Evolutionary conservation across 2,113 vertebrate genomes (phyloP).

Genomic region (Dermatemys mawii): DNA sequence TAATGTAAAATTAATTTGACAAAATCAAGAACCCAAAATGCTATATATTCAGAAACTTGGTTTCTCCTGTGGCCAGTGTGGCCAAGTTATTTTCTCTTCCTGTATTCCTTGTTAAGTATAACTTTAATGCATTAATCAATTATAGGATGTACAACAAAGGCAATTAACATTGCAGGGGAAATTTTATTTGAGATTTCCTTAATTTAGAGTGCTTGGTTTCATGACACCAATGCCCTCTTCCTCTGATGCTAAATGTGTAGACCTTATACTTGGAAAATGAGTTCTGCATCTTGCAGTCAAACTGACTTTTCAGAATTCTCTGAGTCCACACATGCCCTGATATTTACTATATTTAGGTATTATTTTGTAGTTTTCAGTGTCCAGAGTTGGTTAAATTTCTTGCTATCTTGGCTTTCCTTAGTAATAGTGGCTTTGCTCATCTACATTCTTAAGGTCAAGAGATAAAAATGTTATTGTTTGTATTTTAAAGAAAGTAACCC

Average conservation of each 20-base stretch:
- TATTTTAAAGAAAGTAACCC: neutral
- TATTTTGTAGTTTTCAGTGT: neutral
- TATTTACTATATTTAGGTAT: neutral
- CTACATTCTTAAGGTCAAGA: neutral
- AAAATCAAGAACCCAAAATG: neutral
- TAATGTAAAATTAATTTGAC: neutral
- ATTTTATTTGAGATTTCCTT: neutral
- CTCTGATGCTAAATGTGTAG: neutral
- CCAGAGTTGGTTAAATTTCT: neutral
- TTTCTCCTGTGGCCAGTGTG: no score
- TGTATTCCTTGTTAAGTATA: neutral
- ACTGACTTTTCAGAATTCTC: neutral
- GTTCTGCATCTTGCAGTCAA: neutral
- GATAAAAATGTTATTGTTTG: fast-evolving
- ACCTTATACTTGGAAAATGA: neutral
- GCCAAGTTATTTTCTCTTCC: neutral
- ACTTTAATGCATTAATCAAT: neutral
- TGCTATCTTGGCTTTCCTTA: neutral
- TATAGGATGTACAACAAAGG: neutral
- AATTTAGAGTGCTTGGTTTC: neutral
- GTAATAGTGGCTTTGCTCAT: no score
- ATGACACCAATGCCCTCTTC: neutral
- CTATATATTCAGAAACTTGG: neutral
- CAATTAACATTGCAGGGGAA: neutral
- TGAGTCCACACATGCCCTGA: neutral